Evolutionary conservation across 2,888 invertebrate species (phyloP).

Genomic region (Epirrhoe alternata): DNA sequence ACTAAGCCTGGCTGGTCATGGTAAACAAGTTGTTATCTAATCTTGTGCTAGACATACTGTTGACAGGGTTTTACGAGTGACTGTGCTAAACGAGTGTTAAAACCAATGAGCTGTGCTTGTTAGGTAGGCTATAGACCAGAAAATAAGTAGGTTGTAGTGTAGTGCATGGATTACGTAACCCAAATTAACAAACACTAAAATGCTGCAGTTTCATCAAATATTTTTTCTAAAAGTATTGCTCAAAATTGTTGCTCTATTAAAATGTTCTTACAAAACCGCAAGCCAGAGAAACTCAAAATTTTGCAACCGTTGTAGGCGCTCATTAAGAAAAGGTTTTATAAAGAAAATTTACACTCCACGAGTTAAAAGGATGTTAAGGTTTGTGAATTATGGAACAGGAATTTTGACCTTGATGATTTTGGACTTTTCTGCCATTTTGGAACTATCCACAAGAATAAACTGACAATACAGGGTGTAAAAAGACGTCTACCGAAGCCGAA

Average conservation of each 20-base stretch:
- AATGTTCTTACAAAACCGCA: background rate
- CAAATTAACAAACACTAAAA: background rate
- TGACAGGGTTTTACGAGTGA: conserved; percentile 14
- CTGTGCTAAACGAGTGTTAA: conserved; percentile 14
- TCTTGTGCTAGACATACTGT: conserved; percentile 4
- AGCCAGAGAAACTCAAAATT: background rate
- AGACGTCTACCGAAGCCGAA: too few relatives aligned
- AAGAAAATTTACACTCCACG: background rate
- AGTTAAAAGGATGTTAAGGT: background rate
- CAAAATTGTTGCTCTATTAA: too few relatives aligned
- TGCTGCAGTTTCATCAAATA: too few relatives aligned
- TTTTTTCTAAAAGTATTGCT: too few relatives aligned
- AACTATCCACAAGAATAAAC: too few relatives aligned
- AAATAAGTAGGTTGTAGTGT: background rate
- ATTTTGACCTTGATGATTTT: too few relatives aligned
- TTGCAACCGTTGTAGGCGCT: background rate
- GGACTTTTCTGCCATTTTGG: too few relatives aligned
- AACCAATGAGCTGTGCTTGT: conserved; percentile 7
- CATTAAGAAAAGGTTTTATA: background rate
- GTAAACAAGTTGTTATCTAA: background rate
- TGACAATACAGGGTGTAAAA: too few relatives aligned
- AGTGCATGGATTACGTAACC: background rate
- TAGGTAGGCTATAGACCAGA: background rate
- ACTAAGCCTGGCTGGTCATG: too few relatives aligned
- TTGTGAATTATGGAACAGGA: background rate